Conservation (phyloP, 2,888 invertebrate species). For the Lepetodrilus schrolli region DNA sequence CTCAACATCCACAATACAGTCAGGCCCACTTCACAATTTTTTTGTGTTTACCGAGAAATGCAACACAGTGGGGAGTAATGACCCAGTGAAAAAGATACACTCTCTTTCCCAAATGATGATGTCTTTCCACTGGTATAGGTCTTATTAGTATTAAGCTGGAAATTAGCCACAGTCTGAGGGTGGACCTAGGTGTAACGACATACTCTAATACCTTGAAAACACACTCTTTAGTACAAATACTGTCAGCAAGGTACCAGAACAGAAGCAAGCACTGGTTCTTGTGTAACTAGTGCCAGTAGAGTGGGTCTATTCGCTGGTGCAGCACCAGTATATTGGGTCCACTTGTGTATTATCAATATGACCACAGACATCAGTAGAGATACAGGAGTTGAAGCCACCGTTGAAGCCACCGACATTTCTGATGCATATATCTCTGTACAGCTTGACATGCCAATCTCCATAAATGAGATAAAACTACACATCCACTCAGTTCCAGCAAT, state of each 20-base stretch:
- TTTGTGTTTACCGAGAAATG: constrained; percentile 13
- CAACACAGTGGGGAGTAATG: constrained; percentile 23
- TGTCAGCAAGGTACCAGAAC: not conserved
- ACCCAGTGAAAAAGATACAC: constrained; percentile 25
- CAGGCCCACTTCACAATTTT: constrained; percentile 16
- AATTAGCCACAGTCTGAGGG: constrained; percentile 21
- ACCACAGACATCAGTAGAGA: not conserved
- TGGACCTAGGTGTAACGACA: constrained; percentile 5
- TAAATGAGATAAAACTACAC: too few species aligned
- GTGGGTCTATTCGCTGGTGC: too few species aligned
- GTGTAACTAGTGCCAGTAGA: too few species aligned
- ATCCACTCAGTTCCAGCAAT: too few species aligned
- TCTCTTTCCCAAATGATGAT: constrained; percentile 7
- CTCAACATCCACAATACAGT: not conserved
- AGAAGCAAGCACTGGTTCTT: too few species aligned
- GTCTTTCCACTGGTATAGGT: not conserved
- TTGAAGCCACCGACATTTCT: too few species aligned
- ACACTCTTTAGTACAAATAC: constrained; percentile 7
- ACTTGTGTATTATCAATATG: too few species aligned
- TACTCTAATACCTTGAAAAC: constrained; percentile 5
- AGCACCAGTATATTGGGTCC: too few species aligned
- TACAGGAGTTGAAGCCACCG: not conserved
- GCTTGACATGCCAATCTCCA: not conserved
- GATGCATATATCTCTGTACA: not conserved
- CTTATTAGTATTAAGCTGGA: constrained; percentile 8